Percentiles rank a stretch among this genome's conserved stretches.
Conservation (phyloP, 2,797 vertebrate species). For the Centropyge bicolor region DNA sequence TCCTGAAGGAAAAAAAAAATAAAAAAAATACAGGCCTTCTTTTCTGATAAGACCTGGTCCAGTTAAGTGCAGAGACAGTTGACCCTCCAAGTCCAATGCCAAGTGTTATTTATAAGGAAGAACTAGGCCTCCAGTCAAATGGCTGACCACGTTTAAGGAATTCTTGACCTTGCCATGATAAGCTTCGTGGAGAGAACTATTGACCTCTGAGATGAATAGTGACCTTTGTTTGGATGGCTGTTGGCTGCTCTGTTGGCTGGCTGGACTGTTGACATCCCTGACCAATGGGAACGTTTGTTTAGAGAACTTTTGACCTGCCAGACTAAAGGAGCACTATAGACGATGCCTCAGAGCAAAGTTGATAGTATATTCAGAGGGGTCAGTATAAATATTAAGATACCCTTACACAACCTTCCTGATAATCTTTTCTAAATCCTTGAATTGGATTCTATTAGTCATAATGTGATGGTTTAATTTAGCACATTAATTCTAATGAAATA, state of each 20-base stretch:
- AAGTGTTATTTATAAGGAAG: conserved; percentile 63
- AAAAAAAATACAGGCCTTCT: conserved; percentile 13
- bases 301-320: conserved; percentile 77
- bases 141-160: conserved; percentile 68
- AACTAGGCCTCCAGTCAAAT: conserved; percentile 58
- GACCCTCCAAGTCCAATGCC: conserved; percentile 62
- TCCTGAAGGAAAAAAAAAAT: conserved; percentile 29
- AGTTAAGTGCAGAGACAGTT: conserved; percentile 32
- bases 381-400: conserved; percentile 59
- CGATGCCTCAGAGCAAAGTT: conserved; percentile 43
- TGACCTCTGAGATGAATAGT: conserved; percentile 80
- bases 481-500: neutral
- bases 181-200: conserved; percentile 71
- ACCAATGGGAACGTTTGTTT: conserved; percentile 77
- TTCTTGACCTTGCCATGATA: conserved; percentile 75
- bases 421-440: conserved; percentile 7
- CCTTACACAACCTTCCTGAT: conserved; percentile 29
- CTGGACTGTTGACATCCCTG: conserved; percentile 72
- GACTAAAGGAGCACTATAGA: conserved; percentile 55
- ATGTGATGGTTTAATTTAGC: neutral
- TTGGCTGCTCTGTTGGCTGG: conserved; percentile 49
- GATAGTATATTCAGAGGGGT: conserved; percentile 42
- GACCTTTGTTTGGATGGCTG: conserved; percentile 72
- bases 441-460: neutral
- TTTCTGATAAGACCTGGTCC: conserved; percentile 53